Evolutionary conservation across 1,140 invertebrate genomes (phyloP), one percentile per base, ranked within the genome.

Genomic region (Drosophila simulans): DNA sequence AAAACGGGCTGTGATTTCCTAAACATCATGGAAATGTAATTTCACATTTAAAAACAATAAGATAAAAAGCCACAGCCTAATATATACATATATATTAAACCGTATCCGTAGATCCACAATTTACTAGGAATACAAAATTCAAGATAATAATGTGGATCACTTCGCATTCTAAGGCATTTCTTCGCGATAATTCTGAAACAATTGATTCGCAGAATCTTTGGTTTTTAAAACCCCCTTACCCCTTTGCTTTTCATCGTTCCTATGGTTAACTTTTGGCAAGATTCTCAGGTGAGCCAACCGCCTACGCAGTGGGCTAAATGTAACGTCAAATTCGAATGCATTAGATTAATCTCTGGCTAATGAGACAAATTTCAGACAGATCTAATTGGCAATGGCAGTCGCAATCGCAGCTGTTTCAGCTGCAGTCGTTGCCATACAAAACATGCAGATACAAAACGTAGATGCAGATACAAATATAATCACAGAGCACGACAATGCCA

Each of bases 281-380:
- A 13, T n/a, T 17, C 27, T 55, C 66, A 70, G 63, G 63, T 70
- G 49, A 39, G 20, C 27, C 66, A 40, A 20, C 20, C 66, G 40
- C 80, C 79, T 80, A 83, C 74, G 42, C 62, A 48, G 31, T 27
- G 35, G 25, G 43, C 54, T 54, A 75, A 86, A 77, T 74, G 82
- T 63, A 74, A 77, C 82, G 59, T 83, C 70, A 86, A 85, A 85
- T 86, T 77, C 62, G 59, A 80, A 31, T 70, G 81, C 66, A 86
- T 73, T 85, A 85, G 71, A 85, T 85, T 85, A 85, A 85, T 85
- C 81, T 85, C 42, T 20, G 46, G 82, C 66, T 85, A 85, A 85
- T 85, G 81, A 85, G 81, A 85, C 81, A 85, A 69, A 85, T 81
- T 76, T 59, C 43, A 54, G 54, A 53, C 45, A 49, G 20, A 49